phyloP scores from a whole-genome alignment of 2,113 vertebrate species.

The Ia io region DNA sequence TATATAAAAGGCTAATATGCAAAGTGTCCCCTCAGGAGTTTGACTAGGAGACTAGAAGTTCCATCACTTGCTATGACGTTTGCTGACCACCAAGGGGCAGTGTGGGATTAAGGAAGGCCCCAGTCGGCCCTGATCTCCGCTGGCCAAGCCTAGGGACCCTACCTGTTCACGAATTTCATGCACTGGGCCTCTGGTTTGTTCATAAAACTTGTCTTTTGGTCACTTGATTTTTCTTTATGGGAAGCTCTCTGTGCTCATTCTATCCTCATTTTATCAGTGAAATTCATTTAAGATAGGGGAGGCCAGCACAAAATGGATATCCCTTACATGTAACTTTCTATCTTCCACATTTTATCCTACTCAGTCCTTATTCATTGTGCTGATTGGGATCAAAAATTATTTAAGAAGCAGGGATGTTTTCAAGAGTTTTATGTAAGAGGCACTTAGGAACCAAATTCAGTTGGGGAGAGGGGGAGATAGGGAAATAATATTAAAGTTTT shows the following conservation, averaged over 20 bases:
- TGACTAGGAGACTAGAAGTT: too few relatives aligned
- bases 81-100: too few relatives aligned
- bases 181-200: neutral
- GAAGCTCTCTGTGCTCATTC: neutral
- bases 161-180: too few relatives aligned
- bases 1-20: too few relatives aligned
- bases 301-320: neutral
- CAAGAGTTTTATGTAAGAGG: neutral
- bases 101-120: too few relatives aligned
- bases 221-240: neutral
- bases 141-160: too few relatives aligned
- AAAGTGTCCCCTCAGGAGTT: too few relatives aligned
- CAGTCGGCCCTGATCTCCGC: rapidly evolving
- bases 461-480: neutral
- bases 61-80: too few relatives aligned
- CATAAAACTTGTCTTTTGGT: neutral
- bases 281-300: neutral
- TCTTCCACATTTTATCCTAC: neutral
- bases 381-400: neutral
- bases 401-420: neutral
- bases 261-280: neutral
- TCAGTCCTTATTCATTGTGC: neutral
- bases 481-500: neutral
- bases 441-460: neutral
- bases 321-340: neutral